A percentile compares a stretch with the other conserved stretches of the same genome.
These are phyloP conservation scores for Ophraella communa DNA, from an alignment of 2,888 invertebrate species.

Conservation along the genomic window DNA sequence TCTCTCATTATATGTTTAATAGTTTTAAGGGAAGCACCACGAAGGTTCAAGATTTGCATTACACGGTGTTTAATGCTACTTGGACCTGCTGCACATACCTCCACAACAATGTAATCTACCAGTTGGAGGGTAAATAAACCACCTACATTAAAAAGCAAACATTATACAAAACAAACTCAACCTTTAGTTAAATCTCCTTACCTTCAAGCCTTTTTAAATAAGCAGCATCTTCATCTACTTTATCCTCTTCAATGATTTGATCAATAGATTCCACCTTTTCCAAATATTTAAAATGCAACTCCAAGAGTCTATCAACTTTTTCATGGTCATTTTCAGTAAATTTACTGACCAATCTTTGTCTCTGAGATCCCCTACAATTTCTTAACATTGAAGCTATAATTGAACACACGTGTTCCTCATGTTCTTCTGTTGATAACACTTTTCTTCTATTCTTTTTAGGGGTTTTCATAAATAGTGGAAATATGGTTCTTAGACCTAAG, in stretches of 20 bases:
- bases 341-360: slow-evolving; percentile 90
- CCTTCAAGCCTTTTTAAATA: slow-evolving; percentile 88
- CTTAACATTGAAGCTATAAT: slow-evolving; percentile 92
- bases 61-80: slow-evolving; percentile 82
- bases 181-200: not conserved
- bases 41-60: slow-evolving; percentile 84
- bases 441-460: slow-evolving; percentile 82
- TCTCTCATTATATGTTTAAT: slow-evolving; percentile 95
- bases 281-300: slow-evolving; percentile 95
- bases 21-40: slow-evolving; percentile 90
- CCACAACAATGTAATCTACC: slow-evolving; percentile 87
- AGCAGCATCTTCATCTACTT: slow-evolving; percentile 71
- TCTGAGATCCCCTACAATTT: slow-evolving; percentile 92
- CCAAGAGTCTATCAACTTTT: slow-evolving; percentile 95
- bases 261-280: slow-evolving; percentile 90
- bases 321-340: slow-evolving; percentile 98
- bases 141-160: slow-evolving; percentile 16
- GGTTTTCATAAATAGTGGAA: slow-evolving; percentile 99
- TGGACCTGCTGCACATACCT: slow-evolving; percentile 77
- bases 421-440: slow-evolving; percentile 83
- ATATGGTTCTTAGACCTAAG: slow-evolving; percentile 88
- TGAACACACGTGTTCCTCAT: slow-evolving; percentile 94
- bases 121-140: slow-evolving; percentile 97
- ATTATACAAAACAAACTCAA: not conserved
- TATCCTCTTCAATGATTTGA: slow-evolving; percentile 70